phyloP scores from a whole-genome alignment of 2,888 invertebrate species.

The Melitaea athalia region DNA sequence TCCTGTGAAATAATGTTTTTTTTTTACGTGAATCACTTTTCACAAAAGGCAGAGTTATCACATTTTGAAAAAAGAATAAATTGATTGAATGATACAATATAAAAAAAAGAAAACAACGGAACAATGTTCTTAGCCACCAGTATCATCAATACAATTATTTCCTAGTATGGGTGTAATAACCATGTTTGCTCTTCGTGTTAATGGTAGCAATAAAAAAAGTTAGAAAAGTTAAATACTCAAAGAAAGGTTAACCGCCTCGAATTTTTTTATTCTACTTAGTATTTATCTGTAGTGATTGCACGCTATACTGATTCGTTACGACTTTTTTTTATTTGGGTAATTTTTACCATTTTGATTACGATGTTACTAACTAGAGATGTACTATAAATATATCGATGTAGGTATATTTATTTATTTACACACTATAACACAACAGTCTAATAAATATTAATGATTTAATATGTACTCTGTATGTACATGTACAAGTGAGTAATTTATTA shows the following conservation, averaged over 20 bases:
- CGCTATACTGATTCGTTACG: slow-evolving; percentile 17
- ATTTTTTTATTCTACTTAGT: slow-evolving; percentile 31
- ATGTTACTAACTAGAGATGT: neutral
- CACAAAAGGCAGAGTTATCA: too few relatives aligned
- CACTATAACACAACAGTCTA: too few relatives aligned
- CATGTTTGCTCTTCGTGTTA: slow-evolving; percentile 35
- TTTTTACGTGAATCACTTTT: too few relatives aligned
- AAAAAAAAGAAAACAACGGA: neutral
- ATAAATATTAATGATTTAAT: too few relatives aligned
- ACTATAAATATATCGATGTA: neutral
- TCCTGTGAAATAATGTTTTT: too few relatives aligned
- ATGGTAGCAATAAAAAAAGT: slow-evolving; percentile 31
- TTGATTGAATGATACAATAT: too few relatives aligned
- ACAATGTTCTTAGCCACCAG: slow-evolving; percentile 17
- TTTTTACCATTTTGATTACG: neutral
- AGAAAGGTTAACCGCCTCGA: slow-evolving; percentile 34
- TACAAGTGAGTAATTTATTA: too few relatives aligned
- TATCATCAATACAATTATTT: slow-evolving; percentile 25
- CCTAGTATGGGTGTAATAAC: slow-evolving; percentile 33
- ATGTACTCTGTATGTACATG: too few relatives aligned
- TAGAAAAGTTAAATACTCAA: slow-evolving; percentile 36
- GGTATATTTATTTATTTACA: neutral
- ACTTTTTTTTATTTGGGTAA: slow-evolving; percentile 1
- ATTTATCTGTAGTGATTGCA: slow-evolving; percentile 30
- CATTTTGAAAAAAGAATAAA: too few relatives aligned